Evolutionary conservation across 2,888 invertebrate species (phyloP), one percentile per base, ranked within the genome.

Genomic region (Carabus problematicus): DNA sequence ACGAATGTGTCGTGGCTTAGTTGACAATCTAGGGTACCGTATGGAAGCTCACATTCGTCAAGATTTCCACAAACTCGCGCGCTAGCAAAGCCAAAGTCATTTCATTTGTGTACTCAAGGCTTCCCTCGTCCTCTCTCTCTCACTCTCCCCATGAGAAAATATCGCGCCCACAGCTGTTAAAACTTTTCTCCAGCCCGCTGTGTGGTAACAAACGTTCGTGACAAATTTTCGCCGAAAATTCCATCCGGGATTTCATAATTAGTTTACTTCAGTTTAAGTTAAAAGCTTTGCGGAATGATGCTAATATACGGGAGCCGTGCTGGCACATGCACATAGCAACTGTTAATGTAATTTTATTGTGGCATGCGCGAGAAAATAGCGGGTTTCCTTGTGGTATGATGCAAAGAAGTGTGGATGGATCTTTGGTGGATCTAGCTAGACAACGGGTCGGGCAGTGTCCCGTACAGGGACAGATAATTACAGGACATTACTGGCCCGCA

Each of bases 241-340:
- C 66, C 66, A 66, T 66, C 66, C 66, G 66, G 66, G 56, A 66
- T 59, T 63, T 66, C 66, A 66, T 66, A 66, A 66, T 66, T 66
- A 66, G 66, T 66, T 66, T 59, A 66, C 59, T 66, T 66, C 59
- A 66, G 59, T 66, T 64, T 64, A 29, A 29, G 29, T 29, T 29
- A 29, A 29, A 29, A 29, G 29, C 29, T 29, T 29, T 29, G 29
- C 6, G 29, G 29, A 29, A 29, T 29, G 29, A 29, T 29, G 29
- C 29, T 29, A 29, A 29, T 29, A 29, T 29, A 29, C 29, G 29
- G 29, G 29, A n/a, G n/a, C n/a, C n/a, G n/a, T n/a, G n/a, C n/a
- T n/a, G n/a, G 3, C 29, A 3, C 29, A 2, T 3, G 6, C 29
- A 6, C 29, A 29, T 6, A 29, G 3, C 29, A 29, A 29, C 29